Conservation (phyloP, 2,797 vertebrate species). For the Pelobates cultripes region DNA sequence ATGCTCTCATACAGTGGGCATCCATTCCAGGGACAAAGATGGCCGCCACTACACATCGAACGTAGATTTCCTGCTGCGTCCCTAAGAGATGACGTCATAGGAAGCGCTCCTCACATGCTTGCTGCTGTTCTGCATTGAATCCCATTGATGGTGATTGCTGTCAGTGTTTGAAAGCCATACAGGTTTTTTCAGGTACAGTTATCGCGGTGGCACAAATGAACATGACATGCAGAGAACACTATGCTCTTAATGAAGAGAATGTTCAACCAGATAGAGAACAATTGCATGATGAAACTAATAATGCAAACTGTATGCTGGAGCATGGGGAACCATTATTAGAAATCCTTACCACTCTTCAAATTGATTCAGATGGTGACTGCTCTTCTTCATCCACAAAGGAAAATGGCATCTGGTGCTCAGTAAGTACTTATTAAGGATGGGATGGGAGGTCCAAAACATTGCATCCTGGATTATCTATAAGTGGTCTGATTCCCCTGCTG, state of each 20-base stretch:
- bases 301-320: background rate
- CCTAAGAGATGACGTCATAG: no score
- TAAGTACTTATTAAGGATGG: constrained; percentile 4
- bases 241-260: background rate
- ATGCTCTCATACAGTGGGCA: no score
- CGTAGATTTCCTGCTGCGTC: no score
- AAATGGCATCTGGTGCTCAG: constrained; percentile 10
- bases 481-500: no score
- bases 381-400: background rate
- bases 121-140: no score
- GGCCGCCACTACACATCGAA: no score
- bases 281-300: background rate
- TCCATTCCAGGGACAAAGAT: no score
- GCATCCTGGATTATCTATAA: background rate
- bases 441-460: background rate
- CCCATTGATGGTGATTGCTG: no score
- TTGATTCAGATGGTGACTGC: background rate
- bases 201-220: no score
- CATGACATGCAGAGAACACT: background rate
- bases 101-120: no score
- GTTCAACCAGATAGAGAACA: background rate
- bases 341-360: constrained; percentile 19
- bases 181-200: no score
- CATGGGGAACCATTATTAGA: background rate
- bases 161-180: no score